Percentiles rank a stretch among this genome's conserved stretches.
Conservation (phyloP, 2,113 vertebrate species). For the Chloropsis hardwickii region DNA sequence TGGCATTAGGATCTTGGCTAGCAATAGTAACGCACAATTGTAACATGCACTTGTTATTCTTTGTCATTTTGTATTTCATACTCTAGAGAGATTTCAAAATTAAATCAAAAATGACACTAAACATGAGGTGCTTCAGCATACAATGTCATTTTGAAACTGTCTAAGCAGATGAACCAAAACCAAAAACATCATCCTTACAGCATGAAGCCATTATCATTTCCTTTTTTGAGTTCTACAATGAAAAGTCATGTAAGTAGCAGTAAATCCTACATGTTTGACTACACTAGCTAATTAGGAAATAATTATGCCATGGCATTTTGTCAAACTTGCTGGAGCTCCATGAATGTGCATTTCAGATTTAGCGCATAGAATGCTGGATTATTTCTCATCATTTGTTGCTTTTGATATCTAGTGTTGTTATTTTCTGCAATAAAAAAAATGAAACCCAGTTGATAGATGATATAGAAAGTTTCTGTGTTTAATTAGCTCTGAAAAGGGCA, state of each 20-base stretch:
- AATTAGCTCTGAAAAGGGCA: neutral
- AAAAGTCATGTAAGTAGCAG: slow-evolving; percentile 56
- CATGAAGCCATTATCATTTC: slow-evolving; percentile 27
- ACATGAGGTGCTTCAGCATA: neutral
- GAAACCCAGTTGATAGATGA: neutral
- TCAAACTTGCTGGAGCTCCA: slow-evolving; percentile 16
- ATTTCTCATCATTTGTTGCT: neutral
- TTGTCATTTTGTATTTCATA: slow-evolving; percentile 38
- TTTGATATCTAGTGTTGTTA: neutral
- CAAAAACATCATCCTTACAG: neutral
- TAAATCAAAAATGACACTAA: slow-evolving; percentile 23
- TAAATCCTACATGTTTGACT: slow-evolving; percentile 65
- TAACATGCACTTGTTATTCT: slow-evolving; percentile 11
- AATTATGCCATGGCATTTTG: slow-evolving; percentile 60
- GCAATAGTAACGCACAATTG: neutral
- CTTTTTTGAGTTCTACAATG: slow-evolving; percentile 2
- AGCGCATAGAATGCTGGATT: neutral
- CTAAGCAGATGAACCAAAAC: slow-evolving; percentile 11
- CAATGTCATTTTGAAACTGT: slow-evolving; percentile 21
- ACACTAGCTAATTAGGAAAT: slow-evolving; percentile 59
- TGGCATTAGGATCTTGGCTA: neutral
- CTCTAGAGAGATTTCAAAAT: slow-evolving; percentile 6
- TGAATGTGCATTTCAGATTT: slow-evolving; percentile 42
- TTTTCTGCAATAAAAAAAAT: neutral
- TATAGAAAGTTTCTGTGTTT: neutral